These are phyloP conservation scores for Zapus hudsonius DNA, from an alignment of 2,113 vertebrate species.

Conservation along the genomic window DNA sequence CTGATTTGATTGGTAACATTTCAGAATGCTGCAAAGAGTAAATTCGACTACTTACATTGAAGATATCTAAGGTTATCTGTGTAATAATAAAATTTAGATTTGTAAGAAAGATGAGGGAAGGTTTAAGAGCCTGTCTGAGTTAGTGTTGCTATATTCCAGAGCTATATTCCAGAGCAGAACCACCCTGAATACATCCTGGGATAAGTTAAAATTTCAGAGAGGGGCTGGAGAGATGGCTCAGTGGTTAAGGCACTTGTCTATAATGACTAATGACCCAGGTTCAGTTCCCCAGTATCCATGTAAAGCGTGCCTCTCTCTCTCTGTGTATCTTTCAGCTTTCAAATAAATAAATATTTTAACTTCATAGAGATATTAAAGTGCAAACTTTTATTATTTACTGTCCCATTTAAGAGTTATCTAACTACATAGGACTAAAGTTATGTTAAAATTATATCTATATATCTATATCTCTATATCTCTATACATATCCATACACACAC, in stretches of 20 bases:
- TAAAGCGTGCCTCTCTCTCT: too few species aligned
- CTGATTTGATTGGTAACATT: too few species aligned
- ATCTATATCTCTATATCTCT: constrained; percentile 77
- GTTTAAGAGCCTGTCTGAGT: background rate
- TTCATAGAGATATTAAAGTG: constrained; percentile 87
- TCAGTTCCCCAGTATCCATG: too few species aligned
- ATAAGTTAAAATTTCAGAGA: background rate
- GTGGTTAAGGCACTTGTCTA: too few species aligned
- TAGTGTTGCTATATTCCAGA: background rate
- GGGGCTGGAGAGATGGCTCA: background rate
- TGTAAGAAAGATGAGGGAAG: background rate
- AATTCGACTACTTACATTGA: too few species aligned
- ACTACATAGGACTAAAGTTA: constrained; percentile 83
- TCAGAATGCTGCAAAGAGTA: too few species aligned
- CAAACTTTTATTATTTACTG: constrained; percentile 86
- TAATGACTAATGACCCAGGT: too few species aligned
- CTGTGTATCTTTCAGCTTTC: too few species aligned
- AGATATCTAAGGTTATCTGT: too few species aligned
- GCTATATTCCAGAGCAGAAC: background rate
- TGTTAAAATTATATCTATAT: constrained; percentile 79
- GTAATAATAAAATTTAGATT: too few species aligned
- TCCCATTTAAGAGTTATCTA: constrained; percentile 84
- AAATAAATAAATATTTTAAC: too few species aligned
- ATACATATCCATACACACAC: constrained; percentile 72
- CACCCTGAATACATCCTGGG: background rate